phyloP scores from a whole-genome alignment of 2,113 vertebrate genomes.

The Hassar affinis region DNA sequence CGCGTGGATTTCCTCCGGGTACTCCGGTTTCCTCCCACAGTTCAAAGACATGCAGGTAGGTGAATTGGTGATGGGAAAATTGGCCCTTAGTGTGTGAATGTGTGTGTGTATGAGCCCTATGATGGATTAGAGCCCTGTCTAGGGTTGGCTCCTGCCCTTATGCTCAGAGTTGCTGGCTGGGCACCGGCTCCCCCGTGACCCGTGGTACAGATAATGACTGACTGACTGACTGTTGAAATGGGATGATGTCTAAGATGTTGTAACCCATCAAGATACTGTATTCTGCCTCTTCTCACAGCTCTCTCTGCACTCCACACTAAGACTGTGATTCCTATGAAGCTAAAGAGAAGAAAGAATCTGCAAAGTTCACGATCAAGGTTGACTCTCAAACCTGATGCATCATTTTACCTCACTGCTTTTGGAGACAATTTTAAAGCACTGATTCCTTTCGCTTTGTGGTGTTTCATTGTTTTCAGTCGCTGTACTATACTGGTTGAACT shows the following conservation, averaged over 20 bases:
- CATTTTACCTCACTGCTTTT: neutral
- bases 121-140: too few relatives aligned
- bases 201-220: too few relatives aligned
- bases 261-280: neutral
- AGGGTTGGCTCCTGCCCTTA: too few relatives aligned
- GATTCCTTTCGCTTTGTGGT: neutral
- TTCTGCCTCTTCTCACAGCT: constrained; percentile 59
- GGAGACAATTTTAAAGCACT: neutral
- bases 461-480: constrained; percentile 61
- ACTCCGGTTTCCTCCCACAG: too few relatives aligned
- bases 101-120: too few relatives aligned
- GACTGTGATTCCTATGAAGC: constrained; percentile 71
- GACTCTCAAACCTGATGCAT: neutral
- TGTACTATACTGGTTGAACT: constrained; percentile 78
- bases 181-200: too few relatives aligned
- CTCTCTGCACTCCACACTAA: constrained; percentile 75
- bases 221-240: too few relatives aligned
- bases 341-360: constrained; percentile 76
- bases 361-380: constrained; percentile 79
- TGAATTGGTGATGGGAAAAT: too few relatives aligned
- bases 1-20: too few relatives aligned
- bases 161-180: too few relatives aligned
- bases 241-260: neutral
- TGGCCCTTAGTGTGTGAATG: too few relatives aligned
- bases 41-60: too few relatives aligned